Evolutionary conservation across 2,113 vertebrate genomes (phyloP), one percentile per base, ranked within the genome.

Genomic region (Shinisaurus crocodilurus): DNA sequence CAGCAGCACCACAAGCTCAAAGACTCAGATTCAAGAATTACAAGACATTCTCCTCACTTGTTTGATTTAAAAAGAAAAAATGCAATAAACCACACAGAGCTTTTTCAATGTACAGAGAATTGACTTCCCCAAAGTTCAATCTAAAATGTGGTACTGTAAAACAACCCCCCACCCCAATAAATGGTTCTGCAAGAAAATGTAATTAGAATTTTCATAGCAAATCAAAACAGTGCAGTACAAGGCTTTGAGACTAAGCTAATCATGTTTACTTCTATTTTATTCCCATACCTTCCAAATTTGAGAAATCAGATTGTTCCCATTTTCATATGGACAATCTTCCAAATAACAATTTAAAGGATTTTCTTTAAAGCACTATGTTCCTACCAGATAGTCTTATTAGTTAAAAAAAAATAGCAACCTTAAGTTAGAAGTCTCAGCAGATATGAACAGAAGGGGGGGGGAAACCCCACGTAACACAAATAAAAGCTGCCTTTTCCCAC

Each of bases 401-500:
- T 69, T 91, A 91, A 93, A 92, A 91, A 63, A 95, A 93, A 91
- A 81, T 90, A 89, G 94, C 86, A 93, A 89, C 91, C 90, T 94
- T 90, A 63, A 91, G 75, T 92, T 77, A 91, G 85, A n/a, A 95
- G 93, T 92, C 94, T 94, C 93, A 93, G 67, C 91, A 96, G 85
- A 54, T 74, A 93, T 88, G 95, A 92, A 88, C 82, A 92, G 3
- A 92, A 89, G 63, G 93, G 13, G 48, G 50, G 12, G 93, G 72
- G 90, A 90, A 93, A 90, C 87, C 94, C 92, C 92, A 90, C 95
- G 45, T 92, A 91, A 93, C 95, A 96, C 93, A 96, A 92, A 96
- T 95, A 79, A 96, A 95, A 89, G 43, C 65, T 89, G 79, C 95
- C 91, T 88, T 94, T 96, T 95, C 93, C 60, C 65, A 0, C 89